Evolutionary conservation across 2,888 invertebrate genomes (phyloP).

Genomic region (Apantesis nais): DNA sequence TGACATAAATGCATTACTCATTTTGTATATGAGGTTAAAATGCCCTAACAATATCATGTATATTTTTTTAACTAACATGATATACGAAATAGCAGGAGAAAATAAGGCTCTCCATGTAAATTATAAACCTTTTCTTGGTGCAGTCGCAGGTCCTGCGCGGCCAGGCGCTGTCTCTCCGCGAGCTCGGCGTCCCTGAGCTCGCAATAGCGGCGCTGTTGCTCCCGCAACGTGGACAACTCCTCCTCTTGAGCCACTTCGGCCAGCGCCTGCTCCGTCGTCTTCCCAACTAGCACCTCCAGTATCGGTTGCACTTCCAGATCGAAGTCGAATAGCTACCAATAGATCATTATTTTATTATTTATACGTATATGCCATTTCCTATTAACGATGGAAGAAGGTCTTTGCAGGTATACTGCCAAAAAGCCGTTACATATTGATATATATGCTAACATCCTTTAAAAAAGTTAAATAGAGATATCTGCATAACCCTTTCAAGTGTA

Average conservation of each 20-base stretch:
- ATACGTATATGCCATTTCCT: background rate
- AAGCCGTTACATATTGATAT: too few relatives aligned
- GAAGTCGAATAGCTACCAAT: slow-evolving; percentile 92
- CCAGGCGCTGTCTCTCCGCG: slow-evolving; percentile 92
- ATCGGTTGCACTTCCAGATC: slow-evolving; percentile 96
- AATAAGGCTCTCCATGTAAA: background rate
- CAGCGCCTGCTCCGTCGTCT: slow-evolving; percentile 95
- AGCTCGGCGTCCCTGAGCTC: slow-evolving; percentile 91
- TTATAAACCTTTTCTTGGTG: slow-evolving; percentile 86
- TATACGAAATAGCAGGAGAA: background rate
- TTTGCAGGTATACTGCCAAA: too few relatives aligned
- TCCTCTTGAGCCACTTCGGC: slow-evolving; percentile 97
- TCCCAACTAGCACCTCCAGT: slow-evolving; percentile 94
- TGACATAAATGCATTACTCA: too few relatives aligned
- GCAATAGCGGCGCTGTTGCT: slow-evolving; percentile 89
- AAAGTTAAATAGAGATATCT: too few relatives aligned
- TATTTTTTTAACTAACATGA: background rate
- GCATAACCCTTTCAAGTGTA: too few relatives aligned
- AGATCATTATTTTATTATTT: background rate
- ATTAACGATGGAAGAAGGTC: background rate
- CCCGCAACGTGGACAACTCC: slow-evolving; percentile 92
- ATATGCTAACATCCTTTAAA: too few relatives aligned
- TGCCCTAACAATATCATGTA: background rate
- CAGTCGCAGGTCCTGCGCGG: slow-evolving; percentile 90
- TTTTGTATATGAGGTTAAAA: too few relatives aligned